phyloP scores from a whole-genome alignment of 2,888 invertebrate genomes.

The Dryocosmus kuriphilus region DNA sequence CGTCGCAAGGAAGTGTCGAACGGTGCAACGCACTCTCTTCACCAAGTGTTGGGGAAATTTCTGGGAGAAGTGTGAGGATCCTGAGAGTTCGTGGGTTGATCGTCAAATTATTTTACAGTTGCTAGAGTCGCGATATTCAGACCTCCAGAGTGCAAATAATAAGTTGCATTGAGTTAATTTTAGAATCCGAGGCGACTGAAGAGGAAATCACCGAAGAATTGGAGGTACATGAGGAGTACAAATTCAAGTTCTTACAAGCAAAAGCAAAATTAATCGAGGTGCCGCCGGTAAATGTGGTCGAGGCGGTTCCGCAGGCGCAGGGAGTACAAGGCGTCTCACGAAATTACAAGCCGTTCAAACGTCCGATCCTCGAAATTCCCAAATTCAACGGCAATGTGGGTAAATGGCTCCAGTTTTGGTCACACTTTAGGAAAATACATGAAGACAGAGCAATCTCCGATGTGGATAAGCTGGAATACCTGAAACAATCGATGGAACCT shows the following conservation, averaged over 20 bases:
- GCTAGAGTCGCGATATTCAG: constrained; percentile 45
- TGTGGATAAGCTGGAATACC: constrained; percentile 61
- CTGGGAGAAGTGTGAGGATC: constrained; percentile 37
- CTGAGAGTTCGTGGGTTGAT: constrained; percentile 13
- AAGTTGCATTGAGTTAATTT: too few species aligned
- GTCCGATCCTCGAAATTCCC: constrained; percentile 55
- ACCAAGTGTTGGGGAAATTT: constrained; percentile 48
- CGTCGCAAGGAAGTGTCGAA: too few species aligned
- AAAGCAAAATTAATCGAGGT: too few species aligned
- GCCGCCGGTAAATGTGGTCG: too few species aligned
- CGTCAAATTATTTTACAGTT: constrained; percentile 41
- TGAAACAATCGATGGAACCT: constrained; percentile 52
- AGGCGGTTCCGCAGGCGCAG: too few species aligned
- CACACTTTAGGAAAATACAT: constrained; percentile 61
- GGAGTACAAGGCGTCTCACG: too few species aligned
- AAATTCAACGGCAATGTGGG: constrained; percentile 60
- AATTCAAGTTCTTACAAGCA: too few species aligned
- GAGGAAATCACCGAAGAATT: too few species aligned
- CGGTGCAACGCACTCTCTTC: too few species aligned
- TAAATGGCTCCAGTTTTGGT: constrained; percentile 63
- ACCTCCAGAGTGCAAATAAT: constrained; percentile 48
- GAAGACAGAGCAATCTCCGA: constrained; percentile 51
- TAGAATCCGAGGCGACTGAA: too few species aligned
- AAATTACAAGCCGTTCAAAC: too few species aligned
- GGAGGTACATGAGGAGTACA: too few species aligned